Percentiles rank a stretch among this genome's conserved stretches.
Evolutionary conservation across 2,888 invertebrate species (phyloP).

Genomic region (Parnassius smintheus): DNA sequence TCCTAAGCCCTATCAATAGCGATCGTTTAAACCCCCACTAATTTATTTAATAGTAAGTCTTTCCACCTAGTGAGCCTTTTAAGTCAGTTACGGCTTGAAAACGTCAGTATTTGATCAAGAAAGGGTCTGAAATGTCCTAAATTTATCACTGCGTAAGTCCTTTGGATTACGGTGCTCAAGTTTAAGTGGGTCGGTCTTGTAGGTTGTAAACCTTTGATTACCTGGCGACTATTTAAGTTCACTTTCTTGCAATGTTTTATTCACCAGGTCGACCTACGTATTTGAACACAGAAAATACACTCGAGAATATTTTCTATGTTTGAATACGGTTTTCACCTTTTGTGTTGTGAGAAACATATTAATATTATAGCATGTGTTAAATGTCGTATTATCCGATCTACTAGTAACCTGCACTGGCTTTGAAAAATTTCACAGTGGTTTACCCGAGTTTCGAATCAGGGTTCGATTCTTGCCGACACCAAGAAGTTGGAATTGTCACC

Average conservation of each 20-base stretch:
- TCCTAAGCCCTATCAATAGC: neutral
- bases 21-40: neutral
- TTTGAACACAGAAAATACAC: too few species aligned
- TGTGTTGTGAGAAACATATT: too few species aligned
- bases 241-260: neutral
- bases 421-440: too few species aligned
- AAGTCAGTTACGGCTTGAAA: constrained; percentile 1
- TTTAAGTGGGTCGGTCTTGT: constrained; percentile 11
- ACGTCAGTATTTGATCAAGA: constrained; percentile 15
- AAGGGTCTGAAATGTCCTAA: constrained; percentile 21
- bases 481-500: too few species aligned
- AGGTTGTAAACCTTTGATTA: constrained; percentile 7
- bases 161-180: constrained; percentile 12
- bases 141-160: constrained; percentile 21
- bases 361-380: too few species aligned
- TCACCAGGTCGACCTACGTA: neutral
- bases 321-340: neutral
- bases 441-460: too few species aligned
- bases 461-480: too few species aligned
- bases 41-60: constrained; percentile 2
- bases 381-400: too few species aligned
- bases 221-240: constrained; percentile 13
- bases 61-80: constrained; percentile 3
- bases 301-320: constrained; percentile 6
- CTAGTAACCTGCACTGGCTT: too few species aligned